These are phyloP conservation scores for Todus mexicanus DNA, from an alignment of 2,797 vertebrate species.

Conservation along the genomic window DNA sequence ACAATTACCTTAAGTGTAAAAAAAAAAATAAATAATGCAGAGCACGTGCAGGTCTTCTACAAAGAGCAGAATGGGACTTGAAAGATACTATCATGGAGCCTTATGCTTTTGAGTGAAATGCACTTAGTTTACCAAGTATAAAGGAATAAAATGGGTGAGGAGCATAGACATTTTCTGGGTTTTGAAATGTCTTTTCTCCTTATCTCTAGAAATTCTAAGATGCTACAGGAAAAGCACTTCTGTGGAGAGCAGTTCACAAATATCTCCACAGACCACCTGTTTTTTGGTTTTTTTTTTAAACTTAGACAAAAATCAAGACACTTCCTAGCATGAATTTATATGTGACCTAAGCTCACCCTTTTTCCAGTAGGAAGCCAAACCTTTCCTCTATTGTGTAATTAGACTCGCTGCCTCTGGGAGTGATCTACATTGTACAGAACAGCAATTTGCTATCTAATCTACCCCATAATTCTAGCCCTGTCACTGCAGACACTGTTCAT, in stretches of 20 bases:
- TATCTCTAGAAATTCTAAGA: no score
- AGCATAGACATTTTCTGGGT: no score
- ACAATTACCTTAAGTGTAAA: not conserved
- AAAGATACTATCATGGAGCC: not conserved
- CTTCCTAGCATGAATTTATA: conserved; percentile 54
- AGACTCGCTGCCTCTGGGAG: conserved; percentile 49
- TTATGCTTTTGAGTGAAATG: not conserved
- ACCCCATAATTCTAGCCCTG: conserved; percentile 68
- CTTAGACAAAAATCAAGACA: conserved; percentile 41
- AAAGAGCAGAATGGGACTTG: not conserved
- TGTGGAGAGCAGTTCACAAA: not conserved
- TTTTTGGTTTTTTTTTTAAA: conserved; percentile 3
- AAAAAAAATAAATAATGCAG: not conserved
- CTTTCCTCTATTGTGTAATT: conserved; percentile 64
- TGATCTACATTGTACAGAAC: conserved; percentile 57
- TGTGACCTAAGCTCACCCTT: conserved; percentile 28
- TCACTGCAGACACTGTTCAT: conserved; percentile 58
- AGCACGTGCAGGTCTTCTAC: not conserved
- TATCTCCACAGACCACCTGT: not conserved
- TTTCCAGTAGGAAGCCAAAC: conserved; percentile 53
- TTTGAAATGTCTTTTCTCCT: no score
- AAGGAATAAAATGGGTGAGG: not conserved
- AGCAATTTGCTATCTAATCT: conserved; percentile 73
- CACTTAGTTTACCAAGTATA: not conserved
- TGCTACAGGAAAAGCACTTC: not conserved